Evolutionary conservation across 2,888 invertebrate species (phyloP), one percentile per base, ranked within the genome.

Genomic region (Vanessa cardui): DNA sequence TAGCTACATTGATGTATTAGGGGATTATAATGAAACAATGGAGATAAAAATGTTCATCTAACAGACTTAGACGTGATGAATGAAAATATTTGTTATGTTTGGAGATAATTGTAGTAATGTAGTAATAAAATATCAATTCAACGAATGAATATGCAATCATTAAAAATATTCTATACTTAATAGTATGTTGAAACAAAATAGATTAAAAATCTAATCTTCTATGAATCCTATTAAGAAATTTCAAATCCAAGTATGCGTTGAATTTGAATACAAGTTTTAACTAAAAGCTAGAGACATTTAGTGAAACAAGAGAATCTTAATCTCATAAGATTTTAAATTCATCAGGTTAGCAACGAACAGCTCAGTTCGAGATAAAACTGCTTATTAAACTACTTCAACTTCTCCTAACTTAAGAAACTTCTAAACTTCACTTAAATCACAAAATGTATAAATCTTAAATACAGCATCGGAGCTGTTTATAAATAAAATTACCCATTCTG

Each of bases 1-100:
- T 84, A 82, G 83, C 75, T 81, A 86, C 85, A 83, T 81, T 89
- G 88, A 88, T 86, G 84, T 80, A 87, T 87, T 83, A 80, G 79
- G 75, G 76, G 79, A 83, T 76, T 70, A 72, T 69, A 68, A 70
- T 58, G 54, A 66, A 63, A 70, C 67, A 72, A 71, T 65, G 39
- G 21, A 47, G 54, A 54, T 54, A 33, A 66, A 60, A 66, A 68
- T 58, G 65, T 54, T n/a, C 20, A 12, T 50, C 33, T 68, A 60
- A 70, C 62, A 33, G 59, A 58, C 50, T 58, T 61, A n/a, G 18
- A 69, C 45, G 20, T 44, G 33, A 63, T 45, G 33, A 50, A 52
- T 5, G 8, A 15, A 12, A 21, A 6, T 15, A 4, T 15, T 50
- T 21, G 9, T 15, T 20, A 5, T 1, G 21, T 12, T 2, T 15